phyloP scores from a whole-genome alignment of 2,797 vertebrate genomes.

The Perodicticus potto region DNA sequence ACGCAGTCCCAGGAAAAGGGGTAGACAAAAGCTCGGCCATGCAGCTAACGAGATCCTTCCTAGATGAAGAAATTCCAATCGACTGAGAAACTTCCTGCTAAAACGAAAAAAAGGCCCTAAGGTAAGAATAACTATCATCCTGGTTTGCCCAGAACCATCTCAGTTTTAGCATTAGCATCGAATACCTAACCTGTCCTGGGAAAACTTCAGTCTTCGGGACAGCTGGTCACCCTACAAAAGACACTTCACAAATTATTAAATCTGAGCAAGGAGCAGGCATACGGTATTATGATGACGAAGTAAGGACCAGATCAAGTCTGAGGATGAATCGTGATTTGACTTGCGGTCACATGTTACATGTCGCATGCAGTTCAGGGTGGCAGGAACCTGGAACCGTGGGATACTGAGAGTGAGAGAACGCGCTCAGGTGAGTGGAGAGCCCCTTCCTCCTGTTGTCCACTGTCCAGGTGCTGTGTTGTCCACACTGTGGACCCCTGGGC shows the following conservation, averaged over 20 bases:
- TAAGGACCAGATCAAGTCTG: background rate
- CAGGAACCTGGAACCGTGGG: background rate
- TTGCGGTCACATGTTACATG: background rate
- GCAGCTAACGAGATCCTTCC: background rate
- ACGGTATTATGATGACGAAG: background rate
- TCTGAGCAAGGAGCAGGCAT: background rate
- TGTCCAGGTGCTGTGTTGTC: background rate
- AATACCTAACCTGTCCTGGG: background rate
- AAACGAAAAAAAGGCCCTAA: background rate
- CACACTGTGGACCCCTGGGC: background rate
- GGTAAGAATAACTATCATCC: background rate
- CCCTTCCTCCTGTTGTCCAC: background rate
- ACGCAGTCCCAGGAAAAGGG: background rate
- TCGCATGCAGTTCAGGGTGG: background rate
- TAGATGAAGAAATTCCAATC: background rate
- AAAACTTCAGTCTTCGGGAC: background rate
- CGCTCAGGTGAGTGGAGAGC: accelerated
- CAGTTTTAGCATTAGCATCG: conserved; percentile 9
- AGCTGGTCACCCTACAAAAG: background rate
- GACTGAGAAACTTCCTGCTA: background rate
- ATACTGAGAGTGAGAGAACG: background rate
- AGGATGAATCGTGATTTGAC: background rate
- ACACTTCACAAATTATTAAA: background rate
- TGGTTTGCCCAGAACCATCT: background rate
- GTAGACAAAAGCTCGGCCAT: background rate